Evolutionary conservation across 2,113 vertebrate species (phyloP).

Genomic region (Heptranchias perlo): DNA sequence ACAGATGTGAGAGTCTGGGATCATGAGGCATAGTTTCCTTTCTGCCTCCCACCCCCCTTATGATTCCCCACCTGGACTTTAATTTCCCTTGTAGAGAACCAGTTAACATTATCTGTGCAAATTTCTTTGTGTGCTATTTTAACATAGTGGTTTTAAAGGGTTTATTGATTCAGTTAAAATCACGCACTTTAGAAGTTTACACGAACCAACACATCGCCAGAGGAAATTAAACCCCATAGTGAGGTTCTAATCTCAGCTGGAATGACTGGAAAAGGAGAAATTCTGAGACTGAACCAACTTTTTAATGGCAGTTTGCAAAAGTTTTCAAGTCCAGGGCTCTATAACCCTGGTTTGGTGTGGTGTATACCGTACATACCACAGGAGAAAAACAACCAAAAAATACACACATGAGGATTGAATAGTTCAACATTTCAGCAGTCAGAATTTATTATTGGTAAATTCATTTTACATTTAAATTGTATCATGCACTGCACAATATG

Average conservation of each 20-base stretch:
- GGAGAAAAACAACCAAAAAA: neutral
- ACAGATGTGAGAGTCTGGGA: neutral
- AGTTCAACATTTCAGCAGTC: neutral
- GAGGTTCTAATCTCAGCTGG: neutral
- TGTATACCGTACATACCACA: neutral
- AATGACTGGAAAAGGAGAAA: neutral
- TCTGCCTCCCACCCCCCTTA: neutral
- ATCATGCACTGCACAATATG: neutral
- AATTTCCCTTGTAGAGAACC: neutral
- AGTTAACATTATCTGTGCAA: neutral
- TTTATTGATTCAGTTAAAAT: neutral
- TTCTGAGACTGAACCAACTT: neutral
- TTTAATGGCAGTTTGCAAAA: neutral
- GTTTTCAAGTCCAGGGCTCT: neutral
- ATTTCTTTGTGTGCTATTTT: neutral
- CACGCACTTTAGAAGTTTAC: neutral
- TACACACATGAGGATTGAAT: neutral
- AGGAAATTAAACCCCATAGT: neutral
- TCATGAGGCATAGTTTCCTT: neutral
- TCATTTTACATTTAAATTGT: neutral
- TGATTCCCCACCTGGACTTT: neutral
- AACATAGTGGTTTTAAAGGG: neutral
- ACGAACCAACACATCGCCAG: neutral
- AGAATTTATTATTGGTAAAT: neutral
- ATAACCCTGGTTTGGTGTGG: neutral